These are phyloP conservation scores for Lerista edwardsae DNA, from an alignment of 2,797 vertebrate genomes.

Conservation along the genomic window DNA sequence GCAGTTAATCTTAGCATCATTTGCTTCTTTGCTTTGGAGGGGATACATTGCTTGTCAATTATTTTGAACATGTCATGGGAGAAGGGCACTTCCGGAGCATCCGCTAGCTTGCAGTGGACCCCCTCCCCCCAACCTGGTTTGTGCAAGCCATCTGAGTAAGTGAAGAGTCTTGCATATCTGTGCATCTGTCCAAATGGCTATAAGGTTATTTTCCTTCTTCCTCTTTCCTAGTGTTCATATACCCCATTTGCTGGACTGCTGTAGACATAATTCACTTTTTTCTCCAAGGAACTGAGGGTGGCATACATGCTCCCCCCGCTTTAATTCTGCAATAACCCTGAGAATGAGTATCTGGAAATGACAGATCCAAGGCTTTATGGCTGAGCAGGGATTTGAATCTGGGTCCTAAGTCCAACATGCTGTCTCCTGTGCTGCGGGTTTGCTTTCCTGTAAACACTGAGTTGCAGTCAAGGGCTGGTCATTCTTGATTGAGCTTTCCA, in stretches of 20 bases:
- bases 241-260: background rate
- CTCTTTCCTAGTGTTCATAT: background rate
- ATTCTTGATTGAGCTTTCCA: no score
- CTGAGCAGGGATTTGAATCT: background rate
- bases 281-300: no score
- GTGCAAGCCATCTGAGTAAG: background rate
- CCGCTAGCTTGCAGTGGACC: background rate
- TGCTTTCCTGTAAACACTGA: no score
- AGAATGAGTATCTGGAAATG: no score
- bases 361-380: background rate
- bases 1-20: slow-evolving; percentile 4
- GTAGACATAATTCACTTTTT: background rate
- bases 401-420: background rate
- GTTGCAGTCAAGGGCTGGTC: no score
- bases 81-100: background rate
- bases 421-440: background rate
- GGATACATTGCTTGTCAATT: background rate
- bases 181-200: background rate
- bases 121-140: background rate
- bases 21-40: background rate
- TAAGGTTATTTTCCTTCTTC: no score
- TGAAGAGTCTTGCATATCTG: background rate
- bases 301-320: background rate
- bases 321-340: background rate
- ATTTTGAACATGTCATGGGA: background rate